Evolutionary conservation across 1,140 invertebrate species (phyloP).

Genomic region (Gonioctena quinquepunctata): DNA sequence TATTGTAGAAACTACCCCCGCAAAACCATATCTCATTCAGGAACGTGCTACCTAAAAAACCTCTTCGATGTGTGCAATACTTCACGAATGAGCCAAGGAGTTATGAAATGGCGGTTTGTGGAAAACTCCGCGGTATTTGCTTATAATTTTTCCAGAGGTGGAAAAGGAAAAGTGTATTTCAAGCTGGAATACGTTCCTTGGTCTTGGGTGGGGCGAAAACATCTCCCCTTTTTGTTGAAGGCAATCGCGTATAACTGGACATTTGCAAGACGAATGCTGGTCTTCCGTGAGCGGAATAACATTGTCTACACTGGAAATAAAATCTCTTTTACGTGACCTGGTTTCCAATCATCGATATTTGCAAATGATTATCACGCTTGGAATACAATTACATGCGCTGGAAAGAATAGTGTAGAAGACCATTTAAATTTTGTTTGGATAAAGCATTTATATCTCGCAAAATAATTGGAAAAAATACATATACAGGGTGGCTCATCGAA

Average conservation of each 20-base stretch:
- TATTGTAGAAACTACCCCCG: too few species aligned
- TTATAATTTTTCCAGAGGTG: not conserved
- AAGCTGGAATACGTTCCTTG: not conserved
- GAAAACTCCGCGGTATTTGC: not conserved
- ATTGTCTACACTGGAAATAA: slow-evolving; percentile 16
- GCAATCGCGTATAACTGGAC: slow-evolving; percentile 12
- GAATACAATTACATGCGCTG: slow-evolving; percentile 15
- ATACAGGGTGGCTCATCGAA: too few species aligned
- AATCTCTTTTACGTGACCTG: slow-evolving; percentile 4
- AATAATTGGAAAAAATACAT: too few species aligned
- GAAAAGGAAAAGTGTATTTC: not conserved
- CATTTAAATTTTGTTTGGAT: too few species aligned
- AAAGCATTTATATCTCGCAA: too few species aligned
- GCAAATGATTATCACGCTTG: slow-evolving; percentile 10
- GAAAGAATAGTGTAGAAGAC: too few species aligned
- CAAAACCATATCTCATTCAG: too few species aligned
- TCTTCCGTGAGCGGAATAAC: slow-evolving; percentile 15
- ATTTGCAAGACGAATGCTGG: slow-evolving; percentile 17
- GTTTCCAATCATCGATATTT: slow-evolving; percentile 8
- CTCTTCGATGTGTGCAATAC: not conserved
- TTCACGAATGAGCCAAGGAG: not conserved
- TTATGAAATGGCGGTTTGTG: not conserved
- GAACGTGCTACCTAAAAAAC: too few species aligned
- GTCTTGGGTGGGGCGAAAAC: not conserved
- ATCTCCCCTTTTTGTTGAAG: not conserved